These are phyloP conservation scores for Nerophis ophidion DNA, from an alignment of 2,113 vertebrate genomes.

Conservation along the genomic window DNA sequence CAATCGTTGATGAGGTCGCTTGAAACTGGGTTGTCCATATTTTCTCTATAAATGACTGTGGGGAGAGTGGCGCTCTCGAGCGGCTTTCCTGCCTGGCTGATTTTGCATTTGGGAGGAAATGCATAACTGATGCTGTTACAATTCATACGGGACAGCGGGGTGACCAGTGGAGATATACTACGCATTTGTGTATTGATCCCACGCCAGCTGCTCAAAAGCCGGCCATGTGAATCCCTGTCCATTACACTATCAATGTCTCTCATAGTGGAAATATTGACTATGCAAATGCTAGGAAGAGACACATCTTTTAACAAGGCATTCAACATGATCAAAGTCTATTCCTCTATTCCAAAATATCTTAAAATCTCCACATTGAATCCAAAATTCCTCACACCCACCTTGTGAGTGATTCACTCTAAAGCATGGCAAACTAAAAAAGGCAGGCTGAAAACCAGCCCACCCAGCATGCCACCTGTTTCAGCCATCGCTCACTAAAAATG, in stretches of 20 bases:
- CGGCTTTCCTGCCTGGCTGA: too few relatives aligned
- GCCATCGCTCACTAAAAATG: background rate
- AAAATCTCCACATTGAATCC: background rate
- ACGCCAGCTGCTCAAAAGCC: background rate
- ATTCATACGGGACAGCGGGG: too few relatives aligned
- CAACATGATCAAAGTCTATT: background rate
- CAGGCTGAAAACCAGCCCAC: background rate
- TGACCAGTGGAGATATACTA: too few relatives aligned
- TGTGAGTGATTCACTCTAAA: background rate
- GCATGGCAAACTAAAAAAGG: background rate
- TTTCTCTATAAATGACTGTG: too few relatives aligned
- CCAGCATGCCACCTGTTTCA: slow-evolving; percentile 1
- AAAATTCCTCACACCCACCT: background rate
- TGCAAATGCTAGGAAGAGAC: background rate
- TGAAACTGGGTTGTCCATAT: too few relatives aligned
- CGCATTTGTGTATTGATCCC: background rate
- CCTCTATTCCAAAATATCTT: background rate
- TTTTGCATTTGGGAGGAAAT: too few relatives aligned
- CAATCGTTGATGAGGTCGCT: too few relatives aligned
- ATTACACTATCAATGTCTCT: background rate
- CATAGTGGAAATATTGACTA: background rate
- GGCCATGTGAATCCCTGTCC: background rate
- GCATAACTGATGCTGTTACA: too few relatives aligned
- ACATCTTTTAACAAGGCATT: background rate
- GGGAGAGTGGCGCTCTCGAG: too few relatives aligned